These are phyloP conservation scores for Anodontia alba DNA, from an alignment of 2,888 invertebrate genomes.

Conservation along the genomic window DNA sequence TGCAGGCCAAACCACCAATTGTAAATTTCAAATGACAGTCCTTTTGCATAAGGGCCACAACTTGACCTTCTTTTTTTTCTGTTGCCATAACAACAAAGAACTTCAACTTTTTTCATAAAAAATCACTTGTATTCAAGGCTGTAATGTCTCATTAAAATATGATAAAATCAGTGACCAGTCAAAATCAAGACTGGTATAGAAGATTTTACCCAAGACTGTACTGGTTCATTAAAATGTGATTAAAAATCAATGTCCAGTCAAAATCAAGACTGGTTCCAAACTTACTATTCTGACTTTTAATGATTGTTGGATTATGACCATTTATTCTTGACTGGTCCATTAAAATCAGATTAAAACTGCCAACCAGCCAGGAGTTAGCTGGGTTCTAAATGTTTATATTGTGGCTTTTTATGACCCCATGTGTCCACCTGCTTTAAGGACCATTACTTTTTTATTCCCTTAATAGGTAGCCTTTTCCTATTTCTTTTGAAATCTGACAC, in stretches of 20 bases:
- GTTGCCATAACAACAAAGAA: no score
- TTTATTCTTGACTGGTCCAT: background rate
- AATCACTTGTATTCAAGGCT: no score
- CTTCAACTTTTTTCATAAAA: no score
- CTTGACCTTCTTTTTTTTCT: no score
- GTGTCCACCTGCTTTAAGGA: constrained; percentile 17
- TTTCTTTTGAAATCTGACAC: constrained; percentile 14
- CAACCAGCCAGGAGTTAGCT: background rate
- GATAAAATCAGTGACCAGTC: no score
- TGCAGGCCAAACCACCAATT: no score
- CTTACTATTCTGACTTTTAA: background rate
- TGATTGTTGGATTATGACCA: background rate
- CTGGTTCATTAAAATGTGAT: no score
- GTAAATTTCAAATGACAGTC: no score
- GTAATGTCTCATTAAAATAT: no score
- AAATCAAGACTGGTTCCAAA: background rate
- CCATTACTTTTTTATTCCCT: constrained; percentile 20
- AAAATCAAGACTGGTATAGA: no score
- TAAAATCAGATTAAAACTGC: constrained; percentile 11
- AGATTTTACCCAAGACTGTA: no score
- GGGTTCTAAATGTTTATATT: background rate
- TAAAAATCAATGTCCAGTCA: background rate
- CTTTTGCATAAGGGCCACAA: no score
- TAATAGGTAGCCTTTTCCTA: constrained; percentile 14
- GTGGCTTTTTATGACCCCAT: constrained; percentile 1